Evolutionary conservation across 1,140 invertebrate species (phyloP).

Genomic region (Parapsyche elsis): DNA sequence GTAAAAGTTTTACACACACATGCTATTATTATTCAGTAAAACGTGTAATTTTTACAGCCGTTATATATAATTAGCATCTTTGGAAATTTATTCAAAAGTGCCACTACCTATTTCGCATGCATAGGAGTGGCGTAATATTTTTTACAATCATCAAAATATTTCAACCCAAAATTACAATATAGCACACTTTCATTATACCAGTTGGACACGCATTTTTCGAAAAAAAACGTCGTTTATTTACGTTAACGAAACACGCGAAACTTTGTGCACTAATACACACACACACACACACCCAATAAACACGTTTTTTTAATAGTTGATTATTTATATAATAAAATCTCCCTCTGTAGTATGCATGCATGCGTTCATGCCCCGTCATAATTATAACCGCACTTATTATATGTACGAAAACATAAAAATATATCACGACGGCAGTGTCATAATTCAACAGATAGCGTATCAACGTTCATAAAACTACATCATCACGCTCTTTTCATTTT

Average conservation of each 20-base stretch:
- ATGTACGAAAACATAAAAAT: slow-evolving; percentile 5
- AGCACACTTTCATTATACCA: background rate
- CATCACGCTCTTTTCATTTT: too few species aligned
- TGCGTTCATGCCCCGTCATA: background rate
- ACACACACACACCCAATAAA: background rate
- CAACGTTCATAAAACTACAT: too few species aligned
- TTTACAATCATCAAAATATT: slow-evolving; percentile 8
- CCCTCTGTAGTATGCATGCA: background rate
- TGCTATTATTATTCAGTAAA: too few species aligned
- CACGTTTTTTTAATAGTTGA: background rate
- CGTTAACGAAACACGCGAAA: background rate
- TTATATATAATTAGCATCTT: too few species aligned
- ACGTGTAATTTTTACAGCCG: too few species aligned
- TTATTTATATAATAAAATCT: slow-evolving; percentile 18
- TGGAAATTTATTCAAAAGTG: too few species aligned
- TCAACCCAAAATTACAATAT: background rate
- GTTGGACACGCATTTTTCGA: background rate
- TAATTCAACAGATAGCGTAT: background rate
- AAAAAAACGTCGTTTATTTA: background rate
- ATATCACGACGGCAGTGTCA: background rate
- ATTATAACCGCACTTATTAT: background rate
- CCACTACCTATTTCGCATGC: too few species aligned
- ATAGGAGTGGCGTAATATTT: background rate
- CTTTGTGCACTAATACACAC: background rate
- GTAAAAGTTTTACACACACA: too few species aligned